phyloP scores from a whole-genome alignment of 2,113 vertebrate genomes.

The Micromys minutus region DNA sequence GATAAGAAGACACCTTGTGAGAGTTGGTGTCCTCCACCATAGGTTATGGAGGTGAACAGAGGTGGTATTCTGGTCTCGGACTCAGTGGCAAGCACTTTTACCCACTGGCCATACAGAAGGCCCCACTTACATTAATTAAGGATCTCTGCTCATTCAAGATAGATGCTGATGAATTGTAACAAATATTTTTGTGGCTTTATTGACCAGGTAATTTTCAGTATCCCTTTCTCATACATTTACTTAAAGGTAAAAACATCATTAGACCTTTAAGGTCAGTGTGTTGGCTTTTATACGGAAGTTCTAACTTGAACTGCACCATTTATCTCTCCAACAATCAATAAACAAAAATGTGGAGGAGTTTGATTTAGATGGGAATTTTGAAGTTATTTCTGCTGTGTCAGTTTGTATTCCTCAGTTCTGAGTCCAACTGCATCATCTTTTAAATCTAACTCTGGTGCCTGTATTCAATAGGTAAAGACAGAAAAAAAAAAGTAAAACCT shows the following conservation, averaged over 20 bases:
- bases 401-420: conserved; percentile 42
- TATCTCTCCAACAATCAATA: conserved; percentile 42
- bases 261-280: conserved; percentile 39
- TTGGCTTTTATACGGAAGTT: conserved; percentile 42
- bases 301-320: conserved; percentile 24
- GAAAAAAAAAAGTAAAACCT: conserved; percentile 25
- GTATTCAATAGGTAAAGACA: conserved; percentile 7
- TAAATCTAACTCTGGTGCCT: not conserved
- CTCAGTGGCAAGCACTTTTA: not conserved
- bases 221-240: conserved; percentile 35
- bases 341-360: conserved; percentile 5
- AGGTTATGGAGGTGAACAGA: not conserved
- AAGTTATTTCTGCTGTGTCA: conserved; percentile 43
- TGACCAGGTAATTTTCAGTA: conserved; percentile 14
- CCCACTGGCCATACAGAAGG: not conserved
- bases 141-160: conserved; percentile 3
- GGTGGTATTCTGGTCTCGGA: not conserved
- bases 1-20: not conserved
- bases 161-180: conserved; percentile 28
- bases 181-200: conserved; percentile 27
- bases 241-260: conserved; percentile 20
- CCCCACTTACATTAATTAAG: conserved; percentile 25
- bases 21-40: not conserved
- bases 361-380: conserved; percentile 51
- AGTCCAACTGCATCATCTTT: conserved; percentile 45